phyloP scores from a whole-genome alignment of 2,888 invertebrate genomes.

The Eretmocerus hayati region DNA sequence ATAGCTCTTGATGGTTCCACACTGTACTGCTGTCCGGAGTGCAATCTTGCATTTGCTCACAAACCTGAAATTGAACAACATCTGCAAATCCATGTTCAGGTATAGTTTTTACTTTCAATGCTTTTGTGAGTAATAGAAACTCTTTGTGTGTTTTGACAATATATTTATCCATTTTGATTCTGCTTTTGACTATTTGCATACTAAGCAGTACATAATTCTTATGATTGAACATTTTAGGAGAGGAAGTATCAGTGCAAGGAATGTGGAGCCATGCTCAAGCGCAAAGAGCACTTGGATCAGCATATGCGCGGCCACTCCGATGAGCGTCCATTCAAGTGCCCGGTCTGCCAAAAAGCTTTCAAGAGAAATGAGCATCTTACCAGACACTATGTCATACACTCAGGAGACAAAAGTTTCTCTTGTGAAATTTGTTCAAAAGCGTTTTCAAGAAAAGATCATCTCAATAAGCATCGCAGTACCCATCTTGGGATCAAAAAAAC shows the following conservation, averaged over 20 bases:
- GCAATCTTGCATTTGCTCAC: slow-evolving; percentile 46
- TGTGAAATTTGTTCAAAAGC: slow-evolving; percentile 50
- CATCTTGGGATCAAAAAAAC: slow-evolving; percentile 42
- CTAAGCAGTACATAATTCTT: background rate
- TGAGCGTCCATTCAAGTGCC: slow-evolving; percentile 47
- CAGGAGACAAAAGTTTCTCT: slow-evolving; percentile 49
- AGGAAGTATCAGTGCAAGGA: slow-evolving; percentile 50
- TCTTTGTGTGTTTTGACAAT: background rate
- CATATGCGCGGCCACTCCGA: slow-evolving; percentile 49
- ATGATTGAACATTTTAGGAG: slow-evolving; percentile 31
- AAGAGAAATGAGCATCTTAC: slow-evolving; percentile 52
- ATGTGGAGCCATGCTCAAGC: slow-evolving; percentile 50
- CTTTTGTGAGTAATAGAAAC: background rate
- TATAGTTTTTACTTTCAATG: slow-evolving; percentile 18
- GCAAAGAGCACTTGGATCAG: slow-evolving; percentile 50
- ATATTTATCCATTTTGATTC: too few relatives aligned
- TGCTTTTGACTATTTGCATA: slow-evolving; percentile 3
- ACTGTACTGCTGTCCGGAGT: slow-evolving; percentile 48
- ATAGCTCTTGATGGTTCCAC: slow-evolving; percentile 45
- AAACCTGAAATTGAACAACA: slow-evolving; percentile 47
- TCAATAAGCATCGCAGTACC: slow-evolving; percentile 50
- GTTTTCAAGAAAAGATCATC: slow-evolving; percentile 50
- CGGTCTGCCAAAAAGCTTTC: slow-evolving; percentile 46
- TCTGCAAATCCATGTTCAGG: slow-evolving; percentile 42
- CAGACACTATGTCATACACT: slow-evolving; percentile 50